Evolutionary conservation across 2,888 invertebrate species (phyloP), one percentile per base, ranked within the genome.

Genomic region (Epinotia bilunana): DNA sequence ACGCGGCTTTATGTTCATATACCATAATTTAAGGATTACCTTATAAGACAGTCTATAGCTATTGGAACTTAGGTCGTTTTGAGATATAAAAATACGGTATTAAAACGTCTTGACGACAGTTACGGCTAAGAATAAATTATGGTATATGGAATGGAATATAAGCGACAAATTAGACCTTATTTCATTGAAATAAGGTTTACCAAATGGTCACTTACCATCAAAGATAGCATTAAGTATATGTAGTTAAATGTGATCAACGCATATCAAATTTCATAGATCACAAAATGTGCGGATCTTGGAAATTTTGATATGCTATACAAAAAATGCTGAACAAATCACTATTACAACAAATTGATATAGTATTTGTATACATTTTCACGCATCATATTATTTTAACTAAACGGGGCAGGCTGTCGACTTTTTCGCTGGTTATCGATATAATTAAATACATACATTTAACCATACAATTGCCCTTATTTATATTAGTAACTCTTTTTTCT

Each of bases 161-260:
- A 33, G 9, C 33, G 53, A 65, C n/a, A 12, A 39, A 65, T 53
- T 6, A 46, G n/a, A 28, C 11, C 33, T 65, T 64, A 64, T 49
- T 65, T 65, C 63, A 53, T 65, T 33, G 53, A 53, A 65, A 65
- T 65, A 65, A 65, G n/a, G 28, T n/a, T 39, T 39, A 33, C 43
- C 2, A 46, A 39, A 39, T 39, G 39, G 39, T 53, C 16, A 53
- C n/a, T 53, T 53, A n/a, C 7, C 16, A 53, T 53, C 2, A 53
- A 53, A 5, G 16, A n/a, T 53, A 53, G 23, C 23, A 28, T 28
- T 28, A 28, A 28, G 23, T 28, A 28, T 28, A 28, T 28, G 23
- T 28, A 28, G 23, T 28, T 28, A 28, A 28, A 2, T 49, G 49
- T 16, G 49, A 49, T 46, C 46, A 46, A 46, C 46, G 12, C 49